Base-by-base conservation (phyloP, 2,797 vertebrate genomes). In the Thunnus albacares region DNA sequence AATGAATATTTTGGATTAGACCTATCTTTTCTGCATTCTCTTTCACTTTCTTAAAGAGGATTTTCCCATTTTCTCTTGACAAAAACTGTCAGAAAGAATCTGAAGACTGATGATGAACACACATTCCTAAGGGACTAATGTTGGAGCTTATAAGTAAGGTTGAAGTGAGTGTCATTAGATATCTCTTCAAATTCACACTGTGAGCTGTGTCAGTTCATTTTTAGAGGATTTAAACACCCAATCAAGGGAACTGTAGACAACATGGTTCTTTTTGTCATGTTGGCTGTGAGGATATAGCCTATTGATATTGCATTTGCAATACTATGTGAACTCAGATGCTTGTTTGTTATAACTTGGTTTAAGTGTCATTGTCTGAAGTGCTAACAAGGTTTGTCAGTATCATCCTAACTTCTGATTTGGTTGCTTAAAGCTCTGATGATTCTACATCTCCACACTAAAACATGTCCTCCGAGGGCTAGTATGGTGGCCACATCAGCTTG, bases 351-450 rank as follows among this genome's bases (percentile, higher is more conserved):
- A 26, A 47, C 45, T 43, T 14, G 20, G 51, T 60, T 71, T 58
- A 73, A 80, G 61, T 60, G 22, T 65, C 38, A 26, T 68, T 67
- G 71, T 81, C 66, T 65, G 72, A 45, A 56, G 49, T 63, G 68
- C 35, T 75, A 43, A 72, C 30, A 68, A 45, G 13, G 45, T 80
- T 51, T 71, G 56, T 73, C 62, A 26, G 51, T 59, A 75, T 77
- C 58, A 53, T 71, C 55, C 53, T 5, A 62, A 68, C 56, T 75
- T 78, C 18, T 82, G 59, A 75, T 79, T 75, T 30, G 35, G n/a
- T 41, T 62, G 38, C 74, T 85, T 53, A 68, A 80, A 35, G 61
- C 70, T 90, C 70, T 87, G 77, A 91, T 93, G 83, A n/a, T 49
- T 78, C 71, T 17, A 24, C 72, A 79, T 76, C 77, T 84, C 30